Evolutionary conservation across 2,113 vertebrate species (phyloP).

Genomic region (Amblyornis subalaris): DNA sequence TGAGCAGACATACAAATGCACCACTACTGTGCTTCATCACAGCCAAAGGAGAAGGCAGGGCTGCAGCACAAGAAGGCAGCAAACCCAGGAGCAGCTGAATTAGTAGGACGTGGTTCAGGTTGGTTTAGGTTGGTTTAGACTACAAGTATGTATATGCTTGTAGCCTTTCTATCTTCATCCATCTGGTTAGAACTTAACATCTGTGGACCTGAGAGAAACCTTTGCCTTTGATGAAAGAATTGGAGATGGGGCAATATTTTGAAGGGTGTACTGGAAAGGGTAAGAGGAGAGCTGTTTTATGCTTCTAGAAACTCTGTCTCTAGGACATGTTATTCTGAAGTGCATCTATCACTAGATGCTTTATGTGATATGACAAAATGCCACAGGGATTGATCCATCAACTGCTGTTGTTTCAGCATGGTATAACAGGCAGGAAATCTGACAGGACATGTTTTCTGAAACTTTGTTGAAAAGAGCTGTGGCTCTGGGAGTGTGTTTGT

Average conservation of each 20-base stretch:
- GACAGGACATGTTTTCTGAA: background rate
- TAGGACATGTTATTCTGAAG: constrained; percentile 24
- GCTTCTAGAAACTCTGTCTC: background rate
- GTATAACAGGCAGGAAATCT: constrained; percentile 4
- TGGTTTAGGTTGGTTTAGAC: background rate
- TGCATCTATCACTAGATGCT: constrained; percentile 25
- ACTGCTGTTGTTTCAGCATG: background rate
- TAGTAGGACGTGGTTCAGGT: background rate
- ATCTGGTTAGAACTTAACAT: background rate
- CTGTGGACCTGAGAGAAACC: background rate
- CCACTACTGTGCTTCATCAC: background rate
- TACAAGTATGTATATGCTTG: background rate
- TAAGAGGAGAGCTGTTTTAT: background rate
- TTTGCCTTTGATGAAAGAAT: background rate
- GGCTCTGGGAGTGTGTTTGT: background rate
- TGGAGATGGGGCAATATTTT: background rate
- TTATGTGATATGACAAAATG: constrained; percentile 49
- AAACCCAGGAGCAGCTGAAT: background rate
- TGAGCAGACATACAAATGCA: background rate
- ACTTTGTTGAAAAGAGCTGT: background rate
- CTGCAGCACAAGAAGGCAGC: background rate
- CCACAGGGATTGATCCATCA: constrained; percentile 24
- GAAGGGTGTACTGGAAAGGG: background rate
- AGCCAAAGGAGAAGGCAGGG: background rate
- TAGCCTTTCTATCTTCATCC: background rate